Evolutionary conservation across 1,140 invertebrate genomes (phyloP).

Genomic region (Helicoverpa zea): DNA sequence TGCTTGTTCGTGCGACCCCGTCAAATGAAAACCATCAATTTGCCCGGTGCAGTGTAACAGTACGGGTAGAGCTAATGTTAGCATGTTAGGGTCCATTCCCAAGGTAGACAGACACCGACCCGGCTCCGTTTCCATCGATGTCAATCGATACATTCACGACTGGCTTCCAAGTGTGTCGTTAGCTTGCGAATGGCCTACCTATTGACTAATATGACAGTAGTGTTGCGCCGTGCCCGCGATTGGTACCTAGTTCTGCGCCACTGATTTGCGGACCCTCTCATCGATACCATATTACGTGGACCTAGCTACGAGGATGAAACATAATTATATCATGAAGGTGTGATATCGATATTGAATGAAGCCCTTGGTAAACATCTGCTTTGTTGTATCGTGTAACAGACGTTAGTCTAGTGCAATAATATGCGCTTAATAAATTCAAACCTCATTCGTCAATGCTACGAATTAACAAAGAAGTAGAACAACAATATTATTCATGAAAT

Average conservation of each 20-base stretch:
- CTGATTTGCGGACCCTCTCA: slow-evolving; percentile 33
- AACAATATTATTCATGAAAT: not conserved
- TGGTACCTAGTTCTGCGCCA: not conserved
- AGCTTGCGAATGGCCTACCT: slow-evolving; percentile 50
- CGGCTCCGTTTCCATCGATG: slow-evolving; percentile 63
- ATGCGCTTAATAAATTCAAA: too few species aligned
- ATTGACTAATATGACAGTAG: slow-evolving; percentile 53
- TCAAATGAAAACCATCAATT: slow-evolving; percentile 57
- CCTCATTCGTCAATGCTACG: not conserved
- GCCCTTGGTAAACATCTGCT: not conserved
- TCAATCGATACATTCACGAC: slow-evolving; percentile 57
- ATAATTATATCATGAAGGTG: not conserved
- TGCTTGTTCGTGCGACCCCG: slow-evolving; percentile 56
- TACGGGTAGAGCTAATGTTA: slow-evolving; percentile 37
- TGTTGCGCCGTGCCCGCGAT: slow-evolving; percentile 35
- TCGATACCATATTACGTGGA: not conserved
- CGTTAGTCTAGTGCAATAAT: too few species aligned
- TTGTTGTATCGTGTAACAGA: too few species aligned
- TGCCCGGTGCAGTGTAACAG: slow-evolving; percentile 31
- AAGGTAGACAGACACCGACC: slow-evolving; percentile 50
- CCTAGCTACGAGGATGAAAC: not conserved
- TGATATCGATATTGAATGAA: slow-evolving; percentile 22
- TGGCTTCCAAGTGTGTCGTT: slow-evolving; percentile 58
- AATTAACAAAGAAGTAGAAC: not conserved
- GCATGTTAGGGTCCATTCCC: slow-evolving; percentile 37